Evolutionary conservation across 2,113 vertebrate species (phyloP).

Genomic region (Corythoichthys intestinalis): DNA sequence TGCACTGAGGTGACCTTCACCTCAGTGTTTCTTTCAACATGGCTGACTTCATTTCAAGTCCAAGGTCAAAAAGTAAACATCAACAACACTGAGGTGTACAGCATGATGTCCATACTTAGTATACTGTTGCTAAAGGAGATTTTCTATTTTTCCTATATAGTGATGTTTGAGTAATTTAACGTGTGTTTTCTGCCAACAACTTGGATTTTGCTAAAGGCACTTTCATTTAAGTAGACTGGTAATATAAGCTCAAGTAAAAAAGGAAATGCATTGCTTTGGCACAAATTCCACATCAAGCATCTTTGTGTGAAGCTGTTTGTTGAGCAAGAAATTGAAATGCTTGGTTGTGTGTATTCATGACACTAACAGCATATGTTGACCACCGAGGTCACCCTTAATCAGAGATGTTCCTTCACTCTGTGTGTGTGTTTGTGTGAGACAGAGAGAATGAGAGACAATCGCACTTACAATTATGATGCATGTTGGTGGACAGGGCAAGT

Average conservation of each 20-base stretch:
- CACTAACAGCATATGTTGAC: slow-evolving; percentile 48
- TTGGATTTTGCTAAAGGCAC: slow-evolving; percentile 7
- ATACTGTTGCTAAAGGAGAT: not conserved
- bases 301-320: slow-evolving; percentile 7
- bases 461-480: slow-evolving; percentile 29
- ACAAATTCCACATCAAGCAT: not conserved
- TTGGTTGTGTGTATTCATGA: slow-evolving; percentile 16
- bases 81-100: slow-evolving; percentile 19
- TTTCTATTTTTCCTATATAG: not conserved
- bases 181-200: not conserved
- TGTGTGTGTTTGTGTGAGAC: not conserved
- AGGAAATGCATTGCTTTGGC: not conserved
- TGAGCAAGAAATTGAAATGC: slow-evolving; percentile 23
- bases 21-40: not conserved
- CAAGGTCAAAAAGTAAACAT: slow-evolving; percentile 13
- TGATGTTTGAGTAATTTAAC: slow-evolving; percentile 9
- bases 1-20: not conserved
- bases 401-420: slow-evolving; percentile 45
- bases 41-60: slow-evolving; percentile 19
- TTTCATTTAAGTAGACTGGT: not conserved
- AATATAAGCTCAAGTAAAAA: not conserved
- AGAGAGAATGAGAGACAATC: not conserved
- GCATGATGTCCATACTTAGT: not conserved
- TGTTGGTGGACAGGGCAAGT: slow-evolving; percentile 17
- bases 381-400: slow-evolving; percentile 48